These are phyloP conservation scores for Percopsis transmontana DNA, from an alignment of 2,113 vertebrate genomes.

Conservation along the genomic window DNA sequence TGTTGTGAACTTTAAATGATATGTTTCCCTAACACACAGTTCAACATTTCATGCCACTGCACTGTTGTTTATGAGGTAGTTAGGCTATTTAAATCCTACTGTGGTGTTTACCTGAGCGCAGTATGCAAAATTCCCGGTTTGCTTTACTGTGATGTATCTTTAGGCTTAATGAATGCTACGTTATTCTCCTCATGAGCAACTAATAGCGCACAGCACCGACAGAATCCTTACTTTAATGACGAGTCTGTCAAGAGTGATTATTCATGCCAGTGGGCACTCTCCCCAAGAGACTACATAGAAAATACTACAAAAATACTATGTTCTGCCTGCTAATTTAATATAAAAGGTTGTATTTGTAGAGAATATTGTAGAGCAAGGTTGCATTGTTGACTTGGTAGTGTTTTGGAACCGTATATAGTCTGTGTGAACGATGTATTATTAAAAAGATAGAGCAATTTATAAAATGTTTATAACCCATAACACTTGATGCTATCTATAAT, in stretches of 20 bases:
- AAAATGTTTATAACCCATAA: no score
- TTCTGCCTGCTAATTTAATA: no score
- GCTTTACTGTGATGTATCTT: conserved; percentile 12
- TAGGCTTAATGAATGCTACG: conserved; percentile 8
- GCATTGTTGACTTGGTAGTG: no score
- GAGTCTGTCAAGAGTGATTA: conserved; percentile 54
- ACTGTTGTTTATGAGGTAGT: background rate
- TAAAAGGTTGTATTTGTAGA: no score
- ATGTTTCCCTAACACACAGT: background rate
- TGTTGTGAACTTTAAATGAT: background rate
- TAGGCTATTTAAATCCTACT: background rate
- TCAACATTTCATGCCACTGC: background rate
- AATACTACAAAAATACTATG: conserved; percentile 13
- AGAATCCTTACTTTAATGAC: conserved; percentile 41
- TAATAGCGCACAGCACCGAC: conserved; percentile 34
- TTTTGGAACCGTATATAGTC: no score
- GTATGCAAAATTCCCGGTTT: background rate
- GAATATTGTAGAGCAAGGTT: no score
- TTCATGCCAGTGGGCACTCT: conserved; percentile 39
- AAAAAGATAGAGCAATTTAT: no score
- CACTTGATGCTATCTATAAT: no score
- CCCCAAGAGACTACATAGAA: conserved; percentile 31
- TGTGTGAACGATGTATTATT: no score
- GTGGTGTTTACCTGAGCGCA: background rate
- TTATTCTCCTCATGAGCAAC: background rate